A percentile compares a stretch with the other conserved stretches of the same genome.
Evolutionary conservation across 2,113 vertebrate species (phyloP).

Genomic region (Alligator mississippiensis): DNA sequence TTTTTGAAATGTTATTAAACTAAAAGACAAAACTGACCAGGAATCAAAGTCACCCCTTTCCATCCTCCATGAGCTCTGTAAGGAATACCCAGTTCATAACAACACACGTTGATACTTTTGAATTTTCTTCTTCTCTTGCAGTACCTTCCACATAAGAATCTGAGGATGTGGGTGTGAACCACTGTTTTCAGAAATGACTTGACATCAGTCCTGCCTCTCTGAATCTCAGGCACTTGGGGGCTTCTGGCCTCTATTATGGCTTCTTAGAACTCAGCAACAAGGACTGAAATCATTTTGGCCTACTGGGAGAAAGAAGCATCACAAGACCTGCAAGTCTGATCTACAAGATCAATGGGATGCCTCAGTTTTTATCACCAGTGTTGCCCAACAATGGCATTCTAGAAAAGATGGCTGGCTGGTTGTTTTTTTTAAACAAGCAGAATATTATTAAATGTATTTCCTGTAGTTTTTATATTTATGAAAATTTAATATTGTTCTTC

Average conservation of each 20-base stretch:
- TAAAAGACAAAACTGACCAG: background rate
- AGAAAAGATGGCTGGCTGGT: background rate
- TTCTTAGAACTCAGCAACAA: conserved; percentile 26
- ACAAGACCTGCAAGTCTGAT: background rate
- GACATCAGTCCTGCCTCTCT: conserved; percentile 24
- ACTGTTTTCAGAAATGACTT: conserved; percentile 1
- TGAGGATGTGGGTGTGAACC: conserved; percentile 76
- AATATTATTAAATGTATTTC: conserved; percentile 44
- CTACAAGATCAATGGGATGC: conserved; percentile 14
- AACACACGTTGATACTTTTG: background rate
- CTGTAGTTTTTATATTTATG: conserved; percentile 62
- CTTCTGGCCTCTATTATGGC: conserved; percentile 30
- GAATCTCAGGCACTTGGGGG: conserved; percentile 63
- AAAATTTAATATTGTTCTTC: conserved; percentile 69
- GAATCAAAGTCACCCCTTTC: background rate
- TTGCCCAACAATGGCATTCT: conserved; percentile 3
- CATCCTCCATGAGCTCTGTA: background rate
- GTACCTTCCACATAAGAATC: conserved; percentile 98
- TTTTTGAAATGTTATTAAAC: background rate
- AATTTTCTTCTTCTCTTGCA: conserved; percentile 67
- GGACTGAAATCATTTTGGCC: background rate
- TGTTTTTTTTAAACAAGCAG: conserved; percentile 1
- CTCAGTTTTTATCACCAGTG: conserved; percentile 25
- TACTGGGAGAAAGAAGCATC: background rate
- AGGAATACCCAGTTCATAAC: background rate